Base-by-base conservation (phyloP, 2,113 vertebrate species). In the Benitochromis conjunctus region DNA sequence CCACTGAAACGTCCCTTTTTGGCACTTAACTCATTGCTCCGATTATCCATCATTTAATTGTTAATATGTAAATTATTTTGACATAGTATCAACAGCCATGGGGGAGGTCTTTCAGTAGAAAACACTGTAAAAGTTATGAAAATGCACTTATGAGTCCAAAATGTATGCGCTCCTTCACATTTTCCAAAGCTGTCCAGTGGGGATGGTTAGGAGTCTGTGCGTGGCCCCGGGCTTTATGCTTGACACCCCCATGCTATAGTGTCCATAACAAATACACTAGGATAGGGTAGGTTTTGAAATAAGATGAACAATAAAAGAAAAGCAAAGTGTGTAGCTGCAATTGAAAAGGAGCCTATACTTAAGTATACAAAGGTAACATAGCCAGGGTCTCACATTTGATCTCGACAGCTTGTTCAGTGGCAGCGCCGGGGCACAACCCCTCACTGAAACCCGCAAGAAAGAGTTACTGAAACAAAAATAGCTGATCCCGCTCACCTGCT, bases 1-100 rank as follows among this genome's bases (percentile, higher is more conserved):
- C 10, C 34, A 0, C 34, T 0, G 1, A 64, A 64, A 38, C 12
- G 0, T 13, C 34, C 6, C 34, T 38, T 38, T 64, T 3, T 21
- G 60, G 60, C 60, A 64, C 4, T 8, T 21, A 64, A 19, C 19
- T 21, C 34, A 0, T 38, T 38, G 1, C 60, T 64, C 34, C 38
- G 34, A 64, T 64, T 64, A 64, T 64, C 60, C 18, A 38, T 64
- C 2, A 64, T 64, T 64, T 13, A 38, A 64, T 64, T 64, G 34
- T 21, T 64, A 64, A 38, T 64, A 64, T 64, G 38, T 64, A 38
- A 64, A 64, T 38, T 19, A 64, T 38, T 64, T 64, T 38, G 34
- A 64, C 34, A 64, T 64, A 21, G 6, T 64, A 64, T 64, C 34
- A 64, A 21, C 60, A 64, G 34, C 0, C 34, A 13, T 0, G 19